Conservation (phyloP, 2,888 invertebrate species). For the Lepidochitona cinerea region DNA sequence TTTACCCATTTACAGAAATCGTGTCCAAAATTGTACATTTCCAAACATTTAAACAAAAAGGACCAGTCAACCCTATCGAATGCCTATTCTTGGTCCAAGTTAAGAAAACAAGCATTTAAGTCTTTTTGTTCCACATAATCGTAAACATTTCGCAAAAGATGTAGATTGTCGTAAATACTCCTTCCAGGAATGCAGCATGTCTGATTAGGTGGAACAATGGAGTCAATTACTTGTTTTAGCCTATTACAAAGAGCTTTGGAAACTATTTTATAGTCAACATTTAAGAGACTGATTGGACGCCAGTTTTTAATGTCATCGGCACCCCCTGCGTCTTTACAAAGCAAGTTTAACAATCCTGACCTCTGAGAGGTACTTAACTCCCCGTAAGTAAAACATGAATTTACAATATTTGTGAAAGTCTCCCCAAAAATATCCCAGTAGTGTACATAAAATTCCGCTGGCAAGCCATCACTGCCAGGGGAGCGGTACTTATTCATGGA, state of each 20-base stretch:
- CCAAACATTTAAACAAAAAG: too few relatives aligned
- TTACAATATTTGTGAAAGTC: background rate
- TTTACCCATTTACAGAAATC: too few relatives aligned
- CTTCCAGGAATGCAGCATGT: too few relatives aligned
- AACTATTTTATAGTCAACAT: background rate
- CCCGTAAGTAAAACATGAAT: background rate
- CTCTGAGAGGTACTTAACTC: background rate
- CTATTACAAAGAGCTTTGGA: background rate
- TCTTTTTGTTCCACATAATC: too few relatives aligned
- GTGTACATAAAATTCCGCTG: background rate
- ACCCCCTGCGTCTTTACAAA: background rate
- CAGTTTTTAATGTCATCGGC: background rate
- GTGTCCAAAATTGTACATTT: too few relatives aligned
- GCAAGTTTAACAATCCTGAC: background rate
- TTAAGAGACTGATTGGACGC: background rate
- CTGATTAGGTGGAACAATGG: background rate
- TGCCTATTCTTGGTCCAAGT: too few relatives aligned
- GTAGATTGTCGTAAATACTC: too few relatives aligned
- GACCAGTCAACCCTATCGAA: too few relatives aligned
- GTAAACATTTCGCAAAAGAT: too few relatives aligned
- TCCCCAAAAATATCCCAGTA: background rate
- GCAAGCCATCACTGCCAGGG: background rate
- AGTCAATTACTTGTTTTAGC: background rate
- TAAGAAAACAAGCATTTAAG: too few relatives aligned
- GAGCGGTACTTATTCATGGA: background rate